Percentiles rank a stretch among this genome's conserved stretches.
Evolutionary conservation across 2,113 vertebrate genomes (phyloP).

Genomic region (Azemiops feae): DNA sequence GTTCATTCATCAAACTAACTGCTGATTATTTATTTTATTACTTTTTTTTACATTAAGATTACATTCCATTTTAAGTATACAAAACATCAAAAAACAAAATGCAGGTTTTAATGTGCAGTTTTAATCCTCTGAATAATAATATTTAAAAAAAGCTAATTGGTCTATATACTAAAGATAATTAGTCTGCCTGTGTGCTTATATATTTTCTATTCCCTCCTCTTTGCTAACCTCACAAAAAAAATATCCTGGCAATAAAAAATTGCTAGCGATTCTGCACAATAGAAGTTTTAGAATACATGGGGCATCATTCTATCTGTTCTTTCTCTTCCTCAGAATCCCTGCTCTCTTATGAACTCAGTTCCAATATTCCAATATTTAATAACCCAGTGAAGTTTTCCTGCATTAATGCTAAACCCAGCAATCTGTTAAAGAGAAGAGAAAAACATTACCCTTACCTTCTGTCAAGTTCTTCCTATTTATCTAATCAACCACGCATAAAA

Average conservation of each 20-base stretch:
- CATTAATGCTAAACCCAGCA: not conserved
- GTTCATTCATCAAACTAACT: not conserved
- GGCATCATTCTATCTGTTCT: not conserved
- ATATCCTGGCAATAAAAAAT: constrained; percentile 1
- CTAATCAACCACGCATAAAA: not conserved
- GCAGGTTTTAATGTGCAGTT: not conserved
- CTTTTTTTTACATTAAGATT: not conserved
- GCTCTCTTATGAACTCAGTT: not conserved
- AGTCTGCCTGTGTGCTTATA: not conserved
- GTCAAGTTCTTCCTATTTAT: not conserved
- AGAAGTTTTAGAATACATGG: constrained; percentile 9
- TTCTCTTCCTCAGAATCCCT: not conserved
- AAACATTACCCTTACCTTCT: not conserved
- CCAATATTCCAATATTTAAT: not conserved
- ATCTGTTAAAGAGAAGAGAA: not conserved
- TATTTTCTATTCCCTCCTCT: not conserved
- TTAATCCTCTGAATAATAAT: not conserved
- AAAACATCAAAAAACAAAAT: not conserved
- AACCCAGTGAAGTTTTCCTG: not conserved
- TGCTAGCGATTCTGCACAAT: constrained; percentile 11
- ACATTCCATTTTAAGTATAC: not conserved
- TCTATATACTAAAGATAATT: not conserved
- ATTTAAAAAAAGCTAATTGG: not conserved
- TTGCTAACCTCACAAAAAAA: constrained; percentile 12
- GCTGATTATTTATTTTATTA: not conserved